Percentiles rank a stretch among this genome's conserved stretches.
Evolutionary conservation across 2,888 invertebrate genomes (phyloP).

Genomic region (Xiphydria camelus): DNA sequence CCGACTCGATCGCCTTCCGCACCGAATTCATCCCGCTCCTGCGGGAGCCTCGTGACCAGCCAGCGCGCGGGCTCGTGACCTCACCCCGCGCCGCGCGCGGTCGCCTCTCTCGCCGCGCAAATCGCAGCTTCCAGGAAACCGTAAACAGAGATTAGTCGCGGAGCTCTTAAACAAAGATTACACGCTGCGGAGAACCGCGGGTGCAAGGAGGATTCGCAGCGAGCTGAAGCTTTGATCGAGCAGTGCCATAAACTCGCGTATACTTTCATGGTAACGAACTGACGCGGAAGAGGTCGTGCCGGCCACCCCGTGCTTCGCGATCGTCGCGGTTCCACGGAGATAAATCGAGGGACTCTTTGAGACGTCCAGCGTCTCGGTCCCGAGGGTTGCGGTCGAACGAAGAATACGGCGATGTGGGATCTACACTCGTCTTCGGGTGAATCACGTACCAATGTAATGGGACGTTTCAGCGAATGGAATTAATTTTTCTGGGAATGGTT

Average conservation of each 20-base stretch:
- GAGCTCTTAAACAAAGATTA: conserved; percentile 9
- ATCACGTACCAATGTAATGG: not conserved
- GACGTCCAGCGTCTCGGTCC: too few relatives aligned
- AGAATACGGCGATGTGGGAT: too few relatives aligned
- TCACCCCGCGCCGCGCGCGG: too few relatives aligned
- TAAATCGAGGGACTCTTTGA: not conserved
- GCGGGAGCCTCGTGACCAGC: too few relatives aligned
- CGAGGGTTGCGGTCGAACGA: too few relatives aligned
- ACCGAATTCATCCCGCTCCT: too few relatives aligned
- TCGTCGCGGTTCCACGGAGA: conserved; percentile 1
- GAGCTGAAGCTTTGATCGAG: conserved; percentile 15
- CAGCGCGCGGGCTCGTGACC: too few relatives aligned
- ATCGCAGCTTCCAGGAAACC: conserved; percentile 14
- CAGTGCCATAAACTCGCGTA: conserved; percentile 28
- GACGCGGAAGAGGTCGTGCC: conserved; percentile 21
- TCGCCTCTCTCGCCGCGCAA: not conserved
- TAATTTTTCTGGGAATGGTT: too few relatives aligned
- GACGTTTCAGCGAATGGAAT: not conserved
- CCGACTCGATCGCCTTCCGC: too few relatives aligned
- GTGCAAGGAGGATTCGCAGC: conserved; percentile 6
- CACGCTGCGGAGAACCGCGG: too few relatives aligned
- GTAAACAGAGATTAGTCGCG: conserved; percentile 28
- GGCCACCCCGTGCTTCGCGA: conserved; percentile 1
- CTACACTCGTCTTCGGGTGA: too few relatives aligned
- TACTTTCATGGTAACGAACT: conserved; percentile 36